Evolutionary conservation across 1,140 invertebrate genomes (phyloP).

Genomic region (Microvelia longipes): DNA sequence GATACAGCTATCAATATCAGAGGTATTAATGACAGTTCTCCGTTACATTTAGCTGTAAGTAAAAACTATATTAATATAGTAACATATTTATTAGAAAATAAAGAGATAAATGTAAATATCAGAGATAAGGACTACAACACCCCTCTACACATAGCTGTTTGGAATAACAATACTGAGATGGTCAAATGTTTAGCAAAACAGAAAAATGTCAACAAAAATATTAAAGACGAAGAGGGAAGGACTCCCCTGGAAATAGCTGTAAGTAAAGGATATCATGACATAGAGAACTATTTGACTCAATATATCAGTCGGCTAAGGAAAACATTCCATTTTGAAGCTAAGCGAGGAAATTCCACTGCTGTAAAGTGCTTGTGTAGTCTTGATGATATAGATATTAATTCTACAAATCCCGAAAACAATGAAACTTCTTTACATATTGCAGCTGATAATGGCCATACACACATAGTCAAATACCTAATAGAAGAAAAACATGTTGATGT

Average conservation of each 20-base stretch:
- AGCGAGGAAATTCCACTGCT: neutral
- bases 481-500: too few relatives aligned
- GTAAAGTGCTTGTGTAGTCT: neutral
- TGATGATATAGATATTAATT: neutral
- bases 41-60: too few relatives aligned
- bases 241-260: neutral
- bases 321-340: too few relatives aligned
- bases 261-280: too few relatives aligned
- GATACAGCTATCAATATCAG: too few relatives aligned
- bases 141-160: conserved; percentile 19
- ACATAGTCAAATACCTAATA: neutral
- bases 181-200: too few relatives aligned
- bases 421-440: neutral
- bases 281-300: too few relatives aligned
- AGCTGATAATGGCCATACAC: neutral
- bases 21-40: too few relatives aligned
- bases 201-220: conserved; percentile 9
- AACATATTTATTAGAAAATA: too few relatives aligned
- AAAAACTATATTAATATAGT: too few relatives aligned
- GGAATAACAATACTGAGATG: conserved; percentile 14
- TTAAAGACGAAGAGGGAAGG: neutral
- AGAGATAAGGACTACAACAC: conserved; percentile 5
- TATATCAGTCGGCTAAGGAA: too few relatives aligned
- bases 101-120: too few relatives aligned
- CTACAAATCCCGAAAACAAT: neutral